Evolutionary conservation across 2,888 invertebrate genomes (phyloP), one percentile per base, ranked within the genome.

Genomic region (Drosophila atripex): DNA sequence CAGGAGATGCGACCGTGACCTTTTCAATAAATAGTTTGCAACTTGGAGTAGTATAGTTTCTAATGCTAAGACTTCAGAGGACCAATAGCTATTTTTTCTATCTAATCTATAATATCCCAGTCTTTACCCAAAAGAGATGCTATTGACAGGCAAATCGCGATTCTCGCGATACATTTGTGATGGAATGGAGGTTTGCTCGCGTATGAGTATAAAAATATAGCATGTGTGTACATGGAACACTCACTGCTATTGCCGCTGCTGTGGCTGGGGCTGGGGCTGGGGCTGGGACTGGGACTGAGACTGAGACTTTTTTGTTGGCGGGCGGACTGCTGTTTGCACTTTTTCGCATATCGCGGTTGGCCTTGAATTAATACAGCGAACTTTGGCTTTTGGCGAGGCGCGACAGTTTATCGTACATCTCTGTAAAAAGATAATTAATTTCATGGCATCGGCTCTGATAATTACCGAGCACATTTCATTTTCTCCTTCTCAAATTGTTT

Each of bases 311-410:
- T 50, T 50, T 59, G 18, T 38, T 55, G 25, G 47, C 35, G 53
- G 6, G 45, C 25, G 35, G 45, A 41, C 43, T 38, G 50, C 54
- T 52, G 12, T 76, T 39, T 47, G 56, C 47, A 47, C 47, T 68
- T 59, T 54, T 75, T 68, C 65, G 75, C 56, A 70, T 71, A 76
- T 69, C 77, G 88, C 78, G 78, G 77, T 79, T 90, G 90, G 89
- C 89, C 89, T 89, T 89, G 89, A 90, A 90, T 85, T 77, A 86
- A 90, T 88, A 75, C 89, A 89, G 80, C 83, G 90, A 89, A 89
- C 89, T 89, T 89, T 89, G 89, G 85, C 89, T 88, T 88, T 88
- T 83, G 64, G 50, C 57, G 41, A 55, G 55, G 50, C 74, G 76
- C 71, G 61, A 68, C 75, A 76, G 80, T 88, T 86, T 88, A 86